phyloP scores from a whole-genome alignment of 2,888 invertebrate genomes.

The Eremobia ochroleuca region DNA sequence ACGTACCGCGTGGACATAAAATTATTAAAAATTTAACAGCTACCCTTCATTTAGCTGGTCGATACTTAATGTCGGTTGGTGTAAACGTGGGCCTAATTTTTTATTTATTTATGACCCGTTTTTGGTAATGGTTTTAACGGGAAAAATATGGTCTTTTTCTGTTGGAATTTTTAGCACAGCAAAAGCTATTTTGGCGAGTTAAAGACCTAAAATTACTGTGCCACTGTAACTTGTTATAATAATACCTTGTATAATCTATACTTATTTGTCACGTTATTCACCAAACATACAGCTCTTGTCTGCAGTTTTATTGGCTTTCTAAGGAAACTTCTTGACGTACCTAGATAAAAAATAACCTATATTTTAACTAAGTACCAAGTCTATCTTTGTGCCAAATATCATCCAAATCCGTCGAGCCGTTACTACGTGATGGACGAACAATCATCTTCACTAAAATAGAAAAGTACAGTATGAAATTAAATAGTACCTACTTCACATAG shows the following conservation, averaged over 20 bases:
- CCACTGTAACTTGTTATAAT: not conserved
- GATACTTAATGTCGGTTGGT: constrained; percentile 50
- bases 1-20: constrained; percentile 65
- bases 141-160: not conserved
- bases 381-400: not conserved
- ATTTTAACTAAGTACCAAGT: not conserved
- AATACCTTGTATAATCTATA: not conserved
- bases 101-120: constrained; percentile 54
- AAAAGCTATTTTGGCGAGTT: not conserved
- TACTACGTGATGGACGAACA: not conserved
- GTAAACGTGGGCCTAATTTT: constrained; percentile 59
- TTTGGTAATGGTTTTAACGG: constrained; percentile 20
- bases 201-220: too few relatives aligned
- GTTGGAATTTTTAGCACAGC: not conserved
- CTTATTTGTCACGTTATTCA: not conserved
- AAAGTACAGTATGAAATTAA: not conserved
- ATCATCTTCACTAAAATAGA: not conserved
- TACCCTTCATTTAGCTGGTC: constrained; percentile 57
- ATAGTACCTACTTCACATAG: not conserved
- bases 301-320: not conserved
- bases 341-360: not conserved
- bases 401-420: constrained; percentile 6
- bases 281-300: not conserved
- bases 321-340: not conserved
- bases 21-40: constrained; percentile 78